A percentile compares a stretch with the other conserved stretches of the same genome.
Conservation (phyloP, 2,113 vertebrate genomes). For the Hassar affinis region DNA sequence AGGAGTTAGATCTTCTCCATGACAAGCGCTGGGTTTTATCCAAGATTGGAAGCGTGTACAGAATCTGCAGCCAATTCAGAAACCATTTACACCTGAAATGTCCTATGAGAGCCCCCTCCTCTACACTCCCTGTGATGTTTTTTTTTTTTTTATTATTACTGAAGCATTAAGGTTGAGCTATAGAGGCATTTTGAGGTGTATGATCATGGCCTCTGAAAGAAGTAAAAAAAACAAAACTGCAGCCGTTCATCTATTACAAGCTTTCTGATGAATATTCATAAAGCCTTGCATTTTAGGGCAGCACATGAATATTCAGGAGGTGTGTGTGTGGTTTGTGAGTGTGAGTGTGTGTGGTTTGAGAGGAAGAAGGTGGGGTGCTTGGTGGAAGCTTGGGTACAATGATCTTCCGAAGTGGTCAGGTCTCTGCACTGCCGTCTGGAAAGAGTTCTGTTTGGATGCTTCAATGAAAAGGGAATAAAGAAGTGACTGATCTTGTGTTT, state of each 20-base stretch:
- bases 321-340: neutral
- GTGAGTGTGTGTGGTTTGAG: slow-evolving; percentile 26
- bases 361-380: slow-evolving; percentile 39
- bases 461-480: slow-evolving; percentile 26
- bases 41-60: neutral
- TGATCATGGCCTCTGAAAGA: neutral
- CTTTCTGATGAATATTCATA: slow-evolving; percentile 62
- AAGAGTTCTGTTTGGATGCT: slow-evolving; percentile 17
- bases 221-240: slow-evolving; percentile 22
- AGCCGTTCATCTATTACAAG: slow-evolving; percentile 52
- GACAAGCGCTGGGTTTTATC: neutral
- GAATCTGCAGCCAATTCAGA: slow-evolving; percentile 22
- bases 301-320: slow-evolving; percentile 59
- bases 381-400: slow-evolving; percentile 12
- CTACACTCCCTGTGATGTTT: neutral
- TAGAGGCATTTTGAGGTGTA: neutral
- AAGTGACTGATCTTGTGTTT: neutral
- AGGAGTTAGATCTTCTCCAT: neutral
- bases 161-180: slow-evolving; percentile 3
- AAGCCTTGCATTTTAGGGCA: slow-evolving; percentile 26
- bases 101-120: neutral
- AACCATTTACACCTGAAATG: slow-evolving; percentile 9
- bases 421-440: slow-evolving; percentile 55
- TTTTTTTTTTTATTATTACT: neutral
- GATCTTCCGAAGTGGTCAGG: slow-evolving; percentile 36